Evolutionary conservation across 2,888 invertebrate species (phyloP).

Genomic region (Sturmia bella): DNA sequence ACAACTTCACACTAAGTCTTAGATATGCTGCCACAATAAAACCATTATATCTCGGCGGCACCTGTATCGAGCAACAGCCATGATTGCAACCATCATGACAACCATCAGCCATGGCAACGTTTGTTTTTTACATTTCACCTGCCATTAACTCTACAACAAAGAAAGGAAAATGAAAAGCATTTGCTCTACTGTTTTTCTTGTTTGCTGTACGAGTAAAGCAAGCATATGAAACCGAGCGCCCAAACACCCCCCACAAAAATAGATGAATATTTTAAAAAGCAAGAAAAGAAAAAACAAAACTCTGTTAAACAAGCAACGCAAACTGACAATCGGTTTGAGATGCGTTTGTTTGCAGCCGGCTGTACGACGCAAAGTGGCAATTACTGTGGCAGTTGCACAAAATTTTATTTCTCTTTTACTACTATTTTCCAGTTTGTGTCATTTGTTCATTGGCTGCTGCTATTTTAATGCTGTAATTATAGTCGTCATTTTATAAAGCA

Average conservation of each 20-base stretch:
- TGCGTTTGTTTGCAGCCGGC: constrained; percentile 20
- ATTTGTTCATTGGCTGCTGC: constrained; percentile 22
- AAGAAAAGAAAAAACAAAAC: constrained; percentile 5
- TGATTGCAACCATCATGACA: constrained; percentile 7
- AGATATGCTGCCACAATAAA: not conserved
- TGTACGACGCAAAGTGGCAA: constrained; percentile 27
- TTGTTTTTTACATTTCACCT: constrained; percentile 27
- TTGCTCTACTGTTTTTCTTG: not conserved
- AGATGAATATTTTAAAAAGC: constrained; percentile 19
- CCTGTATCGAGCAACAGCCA: constrained; percentile 6
- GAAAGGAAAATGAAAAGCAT: not conserved
- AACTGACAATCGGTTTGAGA: constrained; percentile 35
- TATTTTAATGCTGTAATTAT: constrained; percentile 13
- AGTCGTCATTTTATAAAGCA: not conserved
- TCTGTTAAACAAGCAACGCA: not conserved
- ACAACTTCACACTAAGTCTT: not conserved
- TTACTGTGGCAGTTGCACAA: constrained; percentile 5
- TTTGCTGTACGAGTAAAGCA: no score
- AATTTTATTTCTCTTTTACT: constrained; percentile 6
- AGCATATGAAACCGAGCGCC: not conserved
- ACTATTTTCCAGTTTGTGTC: constrained; percentile 1
- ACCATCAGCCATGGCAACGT: constrained; percentile 15
- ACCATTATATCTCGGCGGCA: not conserved
- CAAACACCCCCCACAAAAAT: constrained; percentile 2
- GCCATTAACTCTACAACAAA: constrained; percentile 17